phyloP scores from a whole-genome alignment of 1,140 invertebrate genomes.

The Drosophila grimshawi region DNA sequence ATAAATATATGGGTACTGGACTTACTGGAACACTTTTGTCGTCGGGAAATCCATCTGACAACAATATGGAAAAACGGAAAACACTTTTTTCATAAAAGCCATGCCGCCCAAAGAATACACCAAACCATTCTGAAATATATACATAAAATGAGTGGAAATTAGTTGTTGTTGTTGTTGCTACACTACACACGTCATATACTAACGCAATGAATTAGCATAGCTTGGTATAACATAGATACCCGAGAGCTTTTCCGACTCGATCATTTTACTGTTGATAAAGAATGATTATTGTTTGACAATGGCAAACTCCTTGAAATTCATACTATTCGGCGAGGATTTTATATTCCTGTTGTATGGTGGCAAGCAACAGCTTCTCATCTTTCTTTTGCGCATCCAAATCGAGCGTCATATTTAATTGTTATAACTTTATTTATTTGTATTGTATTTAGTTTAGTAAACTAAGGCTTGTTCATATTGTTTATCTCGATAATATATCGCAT shows the following conservation, averaged over 20 bases:
- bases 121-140: conserved; percentile 96
- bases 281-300: conserved; percentile 7
- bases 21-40: conserved; percentile 89
- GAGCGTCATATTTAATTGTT: conserved; percentile 63
- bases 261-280: conserved; percentile 89
- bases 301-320: conserved; percentile 59
- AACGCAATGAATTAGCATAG: conserved; percentile 89
- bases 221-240: conserved; percentile 97
- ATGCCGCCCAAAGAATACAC: conserved; percentile 94
- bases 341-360: conserved; percentile 89
- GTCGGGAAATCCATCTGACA: conserved; percentile 95
- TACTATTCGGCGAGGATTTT: conserved; percentile 92
- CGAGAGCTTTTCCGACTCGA: conserved; percentile 92
- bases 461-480: conserved; percentile 1
- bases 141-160: neutral
- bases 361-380: conserved; percentile 84
- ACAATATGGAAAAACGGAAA: conserved; percentile 93
- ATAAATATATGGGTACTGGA: conserved; percentile 5
- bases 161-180: too few relatives aligned
- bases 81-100: conserved; percentile 95
- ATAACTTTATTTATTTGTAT: neutral
- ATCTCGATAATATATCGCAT: conserved; percentile 2
- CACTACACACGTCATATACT: conserved; percentile 34
- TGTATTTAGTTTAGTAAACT: neutral
- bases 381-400: conserved; percentile 70